Evolutionary conservation across 2,797 vertebrate species (phyloP).

Genomic region (Myotis pilosus): DNA sequence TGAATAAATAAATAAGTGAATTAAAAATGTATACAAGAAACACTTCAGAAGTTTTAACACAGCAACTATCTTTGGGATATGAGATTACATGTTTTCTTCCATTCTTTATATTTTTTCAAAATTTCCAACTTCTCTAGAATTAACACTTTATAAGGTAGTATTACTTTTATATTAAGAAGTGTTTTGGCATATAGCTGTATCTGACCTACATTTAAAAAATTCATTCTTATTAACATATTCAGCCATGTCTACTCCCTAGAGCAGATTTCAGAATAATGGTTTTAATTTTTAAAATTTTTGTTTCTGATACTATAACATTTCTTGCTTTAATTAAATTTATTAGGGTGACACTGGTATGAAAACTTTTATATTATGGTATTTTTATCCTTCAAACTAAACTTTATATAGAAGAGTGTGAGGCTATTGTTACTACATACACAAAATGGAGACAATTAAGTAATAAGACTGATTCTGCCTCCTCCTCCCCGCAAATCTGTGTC

Average conservation of each 20-base stretch:
- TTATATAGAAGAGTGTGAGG: not conserved
- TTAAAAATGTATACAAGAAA: slow-evolving; percentile 2
- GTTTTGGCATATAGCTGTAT: not conserved
- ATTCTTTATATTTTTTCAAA: not conserved
- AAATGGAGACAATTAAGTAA: slow-evolving; percentile 13
- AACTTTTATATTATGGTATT: not conserved
- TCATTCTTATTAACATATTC: not conserved
- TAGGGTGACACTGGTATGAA: not conserved
- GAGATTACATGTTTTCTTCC: not conserved
- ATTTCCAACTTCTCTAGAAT: slow-evolving; percentile 33
- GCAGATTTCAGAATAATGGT: not conserved
- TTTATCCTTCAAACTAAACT: slow-evolving; percentile 18
- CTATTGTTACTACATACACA: not conserved
- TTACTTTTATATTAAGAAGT: not conserved
- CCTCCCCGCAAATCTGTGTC: not conserved
- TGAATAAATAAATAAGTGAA: not conserved
- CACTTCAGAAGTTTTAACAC: not conserved
- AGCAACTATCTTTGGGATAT: not conserved
- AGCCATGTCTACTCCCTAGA: not conserved
- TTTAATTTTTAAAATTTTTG: not conserved
- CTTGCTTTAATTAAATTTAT: not conserved
- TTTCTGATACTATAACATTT: not conserved
- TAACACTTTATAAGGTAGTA: not conserved
- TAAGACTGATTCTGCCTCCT: not conserved
- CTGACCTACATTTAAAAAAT: not conserved